Conservation (phyloP, 2,113 vertebrate species). For the Mesocricetus auratus region DNA sequence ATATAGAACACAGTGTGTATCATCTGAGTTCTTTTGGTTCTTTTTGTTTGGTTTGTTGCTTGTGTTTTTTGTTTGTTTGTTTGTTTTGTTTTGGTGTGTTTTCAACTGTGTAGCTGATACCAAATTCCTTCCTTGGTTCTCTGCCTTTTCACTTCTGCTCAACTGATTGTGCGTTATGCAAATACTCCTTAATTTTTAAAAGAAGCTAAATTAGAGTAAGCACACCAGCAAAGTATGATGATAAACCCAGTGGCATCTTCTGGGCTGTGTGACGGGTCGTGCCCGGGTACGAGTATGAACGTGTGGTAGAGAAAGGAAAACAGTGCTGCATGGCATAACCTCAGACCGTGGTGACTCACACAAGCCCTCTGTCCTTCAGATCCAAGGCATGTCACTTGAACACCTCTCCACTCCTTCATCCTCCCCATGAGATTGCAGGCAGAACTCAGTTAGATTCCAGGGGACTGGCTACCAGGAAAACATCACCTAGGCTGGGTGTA, state of each 20-base stretch:
- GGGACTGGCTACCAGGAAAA: constrained; percentile 30
- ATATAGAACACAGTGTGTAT: not conserved
- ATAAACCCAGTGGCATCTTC: not conserved
- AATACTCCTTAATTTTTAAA: constrained; percentile 38
- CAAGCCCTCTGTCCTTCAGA: not conserved
- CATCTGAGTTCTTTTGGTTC: not conserved
- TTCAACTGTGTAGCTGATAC: not conserved
- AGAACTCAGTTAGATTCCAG: not conserved
- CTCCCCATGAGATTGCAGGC: not conserved
- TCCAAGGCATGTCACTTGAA: not conserved
- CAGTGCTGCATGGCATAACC: accelerated
- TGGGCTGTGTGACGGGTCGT: accelerated
- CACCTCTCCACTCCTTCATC: not conserved
- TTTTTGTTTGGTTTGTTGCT: not conserved
- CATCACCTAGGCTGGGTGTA: not conserved
- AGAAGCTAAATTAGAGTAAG: not conserved
- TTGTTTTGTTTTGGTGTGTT: not conserved
- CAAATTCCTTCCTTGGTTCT: not conserved
- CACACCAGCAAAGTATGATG: not conserved
- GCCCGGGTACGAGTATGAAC: accelerated
- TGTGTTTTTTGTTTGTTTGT: not conserved
- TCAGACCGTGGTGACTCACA: not conserved
- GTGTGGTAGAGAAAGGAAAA: not conserved
- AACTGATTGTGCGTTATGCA: not conserved
- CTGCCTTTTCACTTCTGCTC: not conserved